phyloP scores from a whole-genome alignment of 2,113 vertebrate genomes.

The Hoplias malabaricus region DNA sequence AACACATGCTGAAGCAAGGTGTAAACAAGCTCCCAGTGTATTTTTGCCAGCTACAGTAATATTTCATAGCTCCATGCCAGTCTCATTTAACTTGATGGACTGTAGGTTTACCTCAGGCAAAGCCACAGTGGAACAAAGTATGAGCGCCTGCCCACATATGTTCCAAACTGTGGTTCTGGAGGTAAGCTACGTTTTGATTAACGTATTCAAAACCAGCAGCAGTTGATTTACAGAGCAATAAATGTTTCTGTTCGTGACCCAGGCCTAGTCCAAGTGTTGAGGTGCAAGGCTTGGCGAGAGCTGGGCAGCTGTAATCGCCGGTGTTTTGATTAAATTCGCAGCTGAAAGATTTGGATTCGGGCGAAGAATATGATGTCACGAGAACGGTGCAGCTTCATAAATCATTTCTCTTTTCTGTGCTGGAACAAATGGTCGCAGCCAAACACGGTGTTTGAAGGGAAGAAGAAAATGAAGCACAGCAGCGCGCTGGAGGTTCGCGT shows the following conservation, averaged over 20 bases:
- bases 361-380: slow-evolving; percentile 73
- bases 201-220: slow-evolving; percentile 2
- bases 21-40: too few species aligned
- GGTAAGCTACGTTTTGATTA: slow-evolving; percentile 14
- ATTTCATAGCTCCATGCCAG: neutral
- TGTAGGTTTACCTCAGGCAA: neutral
- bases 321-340: slow-evolving; percentile 72
- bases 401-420: slow-evolving; percentile 59
- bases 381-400: slow-evolving; percentile 65
- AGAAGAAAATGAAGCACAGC: slow-evolving; percentile 54
- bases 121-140: neutral
- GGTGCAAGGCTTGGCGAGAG: slow-evolving; percentile 35
- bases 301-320: slow-evolving; percentile 61
- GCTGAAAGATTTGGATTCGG: slow-evolving; percentile 63
- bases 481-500: slow-evolving; percentile 59
- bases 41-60: neutral
- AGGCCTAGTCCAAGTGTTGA: slow-evolving; percentile 46
- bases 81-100: neutral
- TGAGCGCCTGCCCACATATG: slow-evolving; percentile 4
- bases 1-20: too few species aligned
- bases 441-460: slow-evolving; percentile 59
- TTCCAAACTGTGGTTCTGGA: slow-evolving; percentile 18
- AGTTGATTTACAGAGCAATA: slow-evolving; percentile 29
- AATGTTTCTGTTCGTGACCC: slow-evolving; percentile 53
- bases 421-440: slow-evolving; percentile 54